Base-by-base conservation (phyloP, 2,888 invertebrate genomes). In the Orchesellides sinensis region DNA sequence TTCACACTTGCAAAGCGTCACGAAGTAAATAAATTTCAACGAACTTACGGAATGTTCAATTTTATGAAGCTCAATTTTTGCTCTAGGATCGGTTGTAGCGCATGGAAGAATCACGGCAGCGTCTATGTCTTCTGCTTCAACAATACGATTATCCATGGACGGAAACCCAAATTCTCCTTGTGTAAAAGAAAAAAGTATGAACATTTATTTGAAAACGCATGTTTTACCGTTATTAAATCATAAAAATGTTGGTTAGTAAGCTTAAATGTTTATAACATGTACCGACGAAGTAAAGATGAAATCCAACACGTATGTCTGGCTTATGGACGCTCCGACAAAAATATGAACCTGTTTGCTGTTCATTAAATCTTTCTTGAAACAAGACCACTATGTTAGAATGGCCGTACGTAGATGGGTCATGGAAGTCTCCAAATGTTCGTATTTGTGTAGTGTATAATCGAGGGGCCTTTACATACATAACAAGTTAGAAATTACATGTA, bases 111-210 rank as follows among this genome's bases (percentile, higher is more conserved):
- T 80, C 0, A 85, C 84, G 12, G 84, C 19, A 6, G 84, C 61
- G n/a, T 85, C 78, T 17, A 68, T 65, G 52, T 84, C 83, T 6
- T 70, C 65, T 2, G 84, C 75, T 27, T 84, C 85, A 47, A 88
- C 81, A 0, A 87, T 70, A 17, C 83, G 54, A 54, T 86, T 87
- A 10, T 83, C 52, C 23, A 87, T 77, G 1, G 84, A 66, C 14
- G 88, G 86, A 61, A 87, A 88, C 0, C 88, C 87, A 78, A 85
- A 87, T 8, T 86, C 85, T 29, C 87, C 87, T 83, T 47, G n/a
- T 40, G 6, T 32, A 10, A 40, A 23, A 1, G 14, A 23, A 40
- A 8, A 4, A 32, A 72, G 8, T 25, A 19, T n/a, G 45, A 45
- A 10, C 2, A 66, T 8, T 45, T 66, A 45, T 19, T 66, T 21